Evolutionary conservation across 2,797 vertebrate species (phyloP).

Genomic region (Tenualosa thibaudeaui): DNA sequence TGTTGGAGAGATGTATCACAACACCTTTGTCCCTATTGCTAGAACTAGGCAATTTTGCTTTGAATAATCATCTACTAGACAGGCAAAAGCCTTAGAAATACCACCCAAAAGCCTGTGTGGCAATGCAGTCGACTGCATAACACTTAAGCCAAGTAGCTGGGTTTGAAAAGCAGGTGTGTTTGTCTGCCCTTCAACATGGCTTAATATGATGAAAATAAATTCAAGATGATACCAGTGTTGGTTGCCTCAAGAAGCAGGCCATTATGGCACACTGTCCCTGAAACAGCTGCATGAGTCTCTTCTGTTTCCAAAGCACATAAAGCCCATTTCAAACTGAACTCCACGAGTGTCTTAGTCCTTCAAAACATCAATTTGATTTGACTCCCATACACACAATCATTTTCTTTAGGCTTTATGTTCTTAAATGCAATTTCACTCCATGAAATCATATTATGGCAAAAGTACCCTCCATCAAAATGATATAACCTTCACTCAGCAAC

Average conservation of each 20-base stretch:
- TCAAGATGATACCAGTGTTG: not conserved
- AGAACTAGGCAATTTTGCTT: not conserved
- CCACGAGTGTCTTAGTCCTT: constrained; percentile 35
- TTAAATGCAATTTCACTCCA: constrained; percentile 52
- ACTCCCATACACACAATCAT: constrained; percentile 40
- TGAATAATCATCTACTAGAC: not conserved
- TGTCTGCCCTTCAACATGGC: not conserved
- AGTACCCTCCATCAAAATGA: constrained; percentile 47
- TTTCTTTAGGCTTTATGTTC: constrained; percentile 46
- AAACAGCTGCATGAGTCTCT: not conserved
- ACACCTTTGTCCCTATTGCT: not conserved
- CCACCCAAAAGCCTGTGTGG: not conserved
- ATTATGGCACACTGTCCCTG: not conserved
- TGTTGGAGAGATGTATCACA: not conserved
- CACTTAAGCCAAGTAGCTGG: not conserved
- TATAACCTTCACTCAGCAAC: constrained; percentile 36
- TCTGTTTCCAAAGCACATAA: not conserved
- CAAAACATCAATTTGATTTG: constrained; percentile 51
- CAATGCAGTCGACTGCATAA: not conserved
- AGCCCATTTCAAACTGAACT: not conserved
- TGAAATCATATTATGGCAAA: constrained; percentile 52
- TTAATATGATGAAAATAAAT: not conserved
- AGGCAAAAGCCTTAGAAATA: not conserved
- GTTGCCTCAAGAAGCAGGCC: not conserved
- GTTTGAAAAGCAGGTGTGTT: not conserved